Conservation (phyloP, 2,113 vertebrate genomes). For the Vireo altiloquus region DNA sequence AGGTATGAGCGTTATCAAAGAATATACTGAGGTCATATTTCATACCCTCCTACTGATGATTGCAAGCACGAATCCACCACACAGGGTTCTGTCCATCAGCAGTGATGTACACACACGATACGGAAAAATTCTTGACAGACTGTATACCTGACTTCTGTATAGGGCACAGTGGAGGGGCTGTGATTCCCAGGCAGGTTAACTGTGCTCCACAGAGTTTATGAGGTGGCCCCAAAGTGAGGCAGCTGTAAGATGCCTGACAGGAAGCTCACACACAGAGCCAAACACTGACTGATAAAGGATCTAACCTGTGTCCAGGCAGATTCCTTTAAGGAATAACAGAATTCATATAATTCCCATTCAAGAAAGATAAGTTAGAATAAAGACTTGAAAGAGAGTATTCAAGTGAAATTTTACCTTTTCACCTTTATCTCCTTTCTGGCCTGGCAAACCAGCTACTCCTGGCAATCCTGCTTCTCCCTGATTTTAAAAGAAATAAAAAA, state of each 20-base stretch:
- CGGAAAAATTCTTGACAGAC: not conserved
- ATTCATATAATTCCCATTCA: not conserved
- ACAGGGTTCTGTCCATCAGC: not conserved
- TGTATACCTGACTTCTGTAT: fast-evolving
- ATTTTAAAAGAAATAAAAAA: slow-evolving; percentile 17
- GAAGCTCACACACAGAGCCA: fast-evolving
- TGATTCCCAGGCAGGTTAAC: not conserved
- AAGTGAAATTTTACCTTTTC: slow-evolving; percentile 74
- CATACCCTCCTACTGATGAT: not conserved
- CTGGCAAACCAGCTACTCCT: slow-evolving; percentile 75
- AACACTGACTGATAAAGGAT: not conserved
- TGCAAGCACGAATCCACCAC: not conserved
- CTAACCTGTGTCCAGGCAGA: not conserved
- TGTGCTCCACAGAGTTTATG: not conserved
- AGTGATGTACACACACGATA: not conserved
- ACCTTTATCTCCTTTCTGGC: slow-evolving; percentile 81
- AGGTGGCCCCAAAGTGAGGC: not conserved
- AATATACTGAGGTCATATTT: not conserved
- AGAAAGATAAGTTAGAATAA: not conserved
- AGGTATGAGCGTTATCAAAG: not conserved
- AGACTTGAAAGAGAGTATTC: not conserved
- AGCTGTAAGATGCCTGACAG: not conserved
- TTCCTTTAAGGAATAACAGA: not conserved
- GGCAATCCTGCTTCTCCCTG: slow-evolving; percentile 84
- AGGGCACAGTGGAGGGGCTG: not conserved